Evolutionary conservation across 2,113 vertebrate species (phyloP), one percentile per base, ranked within the genome.

Genomic region (Zapornia atra): DNA sequence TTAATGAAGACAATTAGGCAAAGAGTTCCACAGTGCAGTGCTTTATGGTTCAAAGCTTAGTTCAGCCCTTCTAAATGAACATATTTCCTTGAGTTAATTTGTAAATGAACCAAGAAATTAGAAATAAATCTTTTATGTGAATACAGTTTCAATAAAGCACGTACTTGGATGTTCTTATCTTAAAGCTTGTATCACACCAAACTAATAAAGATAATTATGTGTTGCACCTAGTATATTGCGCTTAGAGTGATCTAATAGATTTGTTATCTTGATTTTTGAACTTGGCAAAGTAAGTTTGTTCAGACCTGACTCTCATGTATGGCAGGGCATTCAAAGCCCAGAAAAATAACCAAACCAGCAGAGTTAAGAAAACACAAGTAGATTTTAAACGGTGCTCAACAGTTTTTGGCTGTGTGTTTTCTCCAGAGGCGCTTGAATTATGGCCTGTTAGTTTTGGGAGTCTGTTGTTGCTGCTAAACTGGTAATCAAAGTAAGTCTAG

Each of bases 91-190:
- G 21, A 86, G 50, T 53, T 86, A 82, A 94, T 92, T 84, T 91
- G 73, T 89, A 87, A 91, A 82, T 72, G 70, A 92, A 72, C 61
- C 65, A 85, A 84, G 73, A 91, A 95, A 92, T 87, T 82, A 26
- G 31, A 80, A 61, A 66, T 82, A 77, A 76, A 65, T 83, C 60
- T 90, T 33, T 86, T 56, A 78, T 79, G 63, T 72, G 63, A 91
- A 50, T 26, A 19, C 19, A 48, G 34, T 36, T 91, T 54, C 63
- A 56, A 46, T 78, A 80, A 80, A 88, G 72, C 28, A 65, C n/a
- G 9, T 25, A 13, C 57, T 92, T 2, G 3, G 50, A 57, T 82
- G 21, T 68, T 86, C 46, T 57, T 73, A 59, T 77, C 46, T 86
- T 77, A 94, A 92, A 54, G 20, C 36, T 93, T 18, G 3, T 80